A percentile compares a stretch with the other conserved stretches of the same genome.
phyloP scores from a whole-genome alignment of 2,888 invertebrate species.

The Schizotus pectinicornis region DNA sequence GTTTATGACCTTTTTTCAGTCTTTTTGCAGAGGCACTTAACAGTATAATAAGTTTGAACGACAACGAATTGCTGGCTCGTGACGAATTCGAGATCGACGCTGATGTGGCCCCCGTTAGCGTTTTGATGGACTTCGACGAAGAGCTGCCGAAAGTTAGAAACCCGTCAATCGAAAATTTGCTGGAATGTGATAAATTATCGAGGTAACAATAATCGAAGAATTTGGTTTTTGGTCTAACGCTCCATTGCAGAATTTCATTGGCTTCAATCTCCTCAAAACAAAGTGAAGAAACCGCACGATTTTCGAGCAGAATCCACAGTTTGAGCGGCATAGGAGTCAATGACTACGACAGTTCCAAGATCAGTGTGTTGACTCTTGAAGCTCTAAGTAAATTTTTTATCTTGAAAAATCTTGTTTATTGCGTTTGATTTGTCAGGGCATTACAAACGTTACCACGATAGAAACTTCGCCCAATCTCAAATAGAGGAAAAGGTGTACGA shows the following conservation, averaged over 20 bases:
- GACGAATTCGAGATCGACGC: slow-evolving; percentile 46
- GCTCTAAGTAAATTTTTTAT: slow-evolving; percentile 40
- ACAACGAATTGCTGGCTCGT: slow-evolving; percentile 36
- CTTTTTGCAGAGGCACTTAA: slow-evolving; percentile 43
- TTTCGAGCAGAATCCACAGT: slow-evolving; percentile 28
- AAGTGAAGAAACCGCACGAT: slow-evolving; percentile 25
- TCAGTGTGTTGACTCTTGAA: slow-evolving; percentile 43
- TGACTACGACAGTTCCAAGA: slow-evolving; percentile 34
- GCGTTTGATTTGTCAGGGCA: slow-evolving; percentile 40
- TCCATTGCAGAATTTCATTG: slow-evolving; percentile 37
- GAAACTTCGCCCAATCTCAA: slow-evolving; percentile 50
- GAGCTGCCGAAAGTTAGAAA: slow-evolving; percentile 33
- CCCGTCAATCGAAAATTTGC: slow-evolving; percentile 41
- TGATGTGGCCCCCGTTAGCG: slow-evolving; percentile 42
- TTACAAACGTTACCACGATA: slow-evolving; percentile 47
- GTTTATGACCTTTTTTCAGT: slow-evolving; percentile 28
- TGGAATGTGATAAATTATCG: slow-evolving; percentile 31
- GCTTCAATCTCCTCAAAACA: slow-evolving; percentile 39
- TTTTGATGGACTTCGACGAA: slow-evolving; percentile 52
- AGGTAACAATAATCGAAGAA: too few relatives aligned
- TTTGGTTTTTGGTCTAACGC: too few relatives aligned
- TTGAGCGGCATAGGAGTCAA: too few relatives aligned
- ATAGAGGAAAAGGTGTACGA: slow-evolving; percentile 52
- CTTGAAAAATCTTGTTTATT: background rate
- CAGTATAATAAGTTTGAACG: slow-evolving; percentile 38